Conservation (phyloP, 2,797 vertebrate species). For the Percopsis omiscomaycus region DNA sequence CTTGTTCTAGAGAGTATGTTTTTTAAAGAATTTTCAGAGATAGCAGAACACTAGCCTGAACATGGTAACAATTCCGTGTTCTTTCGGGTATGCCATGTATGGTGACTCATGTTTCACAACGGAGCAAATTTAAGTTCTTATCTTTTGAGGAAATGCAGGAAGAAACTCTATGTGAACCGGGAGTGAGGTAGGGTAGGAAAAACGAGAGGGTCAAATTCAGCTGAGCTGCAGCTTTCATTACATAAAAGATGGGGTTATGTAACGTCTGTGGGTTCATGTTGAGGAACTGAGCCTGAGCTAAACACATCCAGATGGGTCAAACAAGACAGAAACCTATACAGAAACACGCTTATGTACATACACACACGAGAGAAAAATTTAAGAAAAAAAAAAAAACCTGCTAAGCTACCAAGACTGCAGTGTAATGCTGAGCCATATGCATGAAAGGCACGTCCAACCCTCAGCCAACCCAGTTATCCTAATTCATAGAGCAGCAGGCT, state of each 20-base stretch:
- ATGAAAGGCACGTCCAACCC: slow-evolving; percentile 56
- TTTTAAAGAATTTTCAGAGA: slow-evolving; percentile 32
- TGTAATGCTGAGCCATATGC: slow-evolving; percentile 67
- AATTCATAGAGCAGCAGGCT: slow-evolving; percentile 43
- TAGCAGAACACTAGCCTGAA: slow-evolving; percentile 14
- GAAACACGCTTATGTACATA: slow-evolving; percentile 6
- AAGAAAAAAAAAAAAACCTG: background rate
- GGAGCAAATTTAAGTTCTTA: slow-evolving; percentile 41
- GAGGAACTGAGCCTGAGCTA: slow-evolving; percentile 66
- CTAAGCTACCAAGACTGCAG: slow-evolving; percentile 54
- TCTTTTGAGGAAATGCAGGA: slow-evolving; percentile 28
- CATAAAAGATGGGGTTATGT: slow-evolving; percentile 74
- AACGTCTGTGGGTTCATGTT: slow-evolving; percentile 71
- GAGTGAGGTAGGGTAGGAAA: slow-evolving; percentile 66
- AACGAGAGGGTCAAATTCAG: slow-evolving; percentile 63
- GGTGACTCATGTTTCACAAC: slow-evolving; percentile 10
- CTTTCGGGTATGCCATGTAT: background rate
- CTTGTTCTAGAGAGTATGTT: slow-evolving; percentile 31
- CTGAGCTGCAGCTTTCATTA: slow-evolving; percentile 76
- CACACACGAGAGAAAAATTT: slow-evolving; percentile 9
- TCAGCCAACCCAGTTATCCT: slow-evolving; percentile 52
- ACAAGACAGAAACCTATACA: slow-evolving; percentile 57
- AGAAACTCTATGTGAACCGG: slow-evolving; percentile 48
- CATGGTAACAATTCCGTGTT: slow-evolving; percentile 15
- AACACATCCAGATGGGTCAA: slow-evolving; percentile 76